Evolutionary conservation across 2,888 invertebrate species (phyloP), one percentile per base, ranked within the genome.

Genomic region (Heliconius sara): DNA sequence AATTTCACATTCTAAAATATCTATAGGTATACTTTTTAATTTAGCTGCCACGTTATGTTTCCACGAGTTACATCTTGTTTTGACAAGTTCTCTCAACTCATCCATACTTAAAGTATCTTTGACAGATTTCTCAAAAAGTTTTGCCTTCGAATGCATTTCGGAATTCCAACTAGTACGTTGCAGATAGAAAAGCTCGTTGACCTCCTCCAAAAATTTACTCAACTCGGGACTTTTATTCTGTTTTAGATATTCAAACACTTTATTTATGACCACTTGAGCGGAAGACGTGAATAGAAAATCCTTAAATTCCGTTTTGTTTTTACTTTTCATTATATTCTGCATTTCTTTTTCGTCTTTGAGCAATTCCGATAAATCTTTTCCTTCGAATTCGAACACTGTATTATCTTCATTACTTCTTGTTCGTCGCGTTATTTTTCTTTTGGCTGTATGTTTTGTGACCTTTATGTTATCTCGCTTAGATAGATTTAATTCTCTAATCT

Each of bases 391-490:
- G 13, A 93, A 89, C 0, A 90, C 90, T 83, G 92, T 86, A 1
- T 89, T 83, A 63, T 92, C 92, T 16, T 85, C 84, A 9, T 93
- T 92, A 84, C 85, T 91, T 86, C 91, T 94, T 85, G 90, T 79
- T 66, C 89, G 92, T 84, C 91, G 89, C 52, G 88, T 91, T 5
- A 89, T 89, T 88, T 95, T 95, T 78, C 95, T 90, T 81, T 95
- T 95, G 43, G 92, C 89, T 60, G 93, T 94, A 79, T 94, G 93
- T 76, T 95, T 95, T 30, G 94, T 95, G 0, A 95, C 94, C 85
- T 95, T 95, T 22, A 94, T 89, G 72, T 85, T 90, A 85, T 95
- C 95, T 52, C 93, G 92, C 76, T 94, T 95, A 81, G 86, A 93
- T 7, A 94, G 81, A 82, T 95, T 94, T 1, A 95, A 81, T 83